Evolutionary conservation across 2,113 vertebrate genomes (phyloP).

Genomic region (Nothocercus julius): DNA sequence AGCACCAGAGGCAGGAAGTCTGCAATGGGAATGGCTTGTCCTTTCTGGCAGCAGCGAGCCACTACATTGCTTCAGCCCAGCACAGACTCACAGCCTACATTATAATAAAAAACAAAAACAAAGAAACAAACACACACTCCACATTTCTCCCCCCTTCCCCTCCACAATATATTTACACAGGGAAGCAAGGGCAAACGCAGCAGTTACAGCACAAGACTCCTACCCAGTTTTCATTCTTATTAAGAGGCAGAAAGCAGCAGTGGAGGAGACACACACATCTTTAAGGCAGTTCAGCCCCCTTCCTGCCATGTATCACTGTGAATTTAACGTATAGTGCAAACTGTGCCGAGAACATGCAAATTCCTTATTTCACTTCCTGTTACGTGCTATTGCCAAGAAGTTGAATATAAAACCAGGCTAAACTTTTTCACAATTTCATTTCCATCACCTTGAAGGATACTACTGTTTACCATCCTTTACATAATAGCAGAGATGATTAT

Average conservation of each 20-base stretch:
- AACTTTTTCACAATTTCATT: not conserved
- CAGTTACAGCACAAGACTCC: not conserved
- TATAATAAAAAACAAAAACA: not conserved
- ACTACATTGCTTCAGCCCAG: not conserved
- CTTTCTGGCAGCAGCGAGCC: not conserved
- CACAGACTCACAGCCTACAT: not conserved
- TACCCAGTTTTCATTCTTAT: not conserved
- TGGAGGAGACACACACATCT: not conserved
- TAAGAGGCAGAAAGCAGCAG: not conserved
- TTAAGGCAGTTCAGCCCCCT: not conserved
- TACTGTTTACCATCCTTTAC: not conserved
- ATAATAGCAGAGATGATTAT: not conserved
- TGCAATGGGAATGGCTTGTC: not conserved
- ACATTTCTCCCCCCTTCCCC: not conserved
- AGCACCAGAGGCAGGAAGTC: not conserved
- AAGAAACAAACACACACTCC: not conserved
- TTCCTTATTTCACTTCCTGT: constrained; percentile 21
- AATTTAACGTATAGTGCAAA: not conserved
- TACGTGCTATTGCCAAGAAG: not conserved
- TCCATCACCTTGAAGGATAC: not conserved
- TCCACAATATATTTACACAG: not conserved
- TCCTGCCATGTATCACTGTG: not conserved
- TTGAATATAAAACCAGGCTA: not conserved
- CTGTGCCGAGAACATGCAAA: constrained; percentile 1
- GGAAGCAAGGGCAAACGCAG: not conserved